A percentile compares a stretch with the other conserved stretches of the same genome.
Evolutionary conservation across 2,797 vertebrate species (phyloP).

Genomic region (Acanthis flammea): DNA sequence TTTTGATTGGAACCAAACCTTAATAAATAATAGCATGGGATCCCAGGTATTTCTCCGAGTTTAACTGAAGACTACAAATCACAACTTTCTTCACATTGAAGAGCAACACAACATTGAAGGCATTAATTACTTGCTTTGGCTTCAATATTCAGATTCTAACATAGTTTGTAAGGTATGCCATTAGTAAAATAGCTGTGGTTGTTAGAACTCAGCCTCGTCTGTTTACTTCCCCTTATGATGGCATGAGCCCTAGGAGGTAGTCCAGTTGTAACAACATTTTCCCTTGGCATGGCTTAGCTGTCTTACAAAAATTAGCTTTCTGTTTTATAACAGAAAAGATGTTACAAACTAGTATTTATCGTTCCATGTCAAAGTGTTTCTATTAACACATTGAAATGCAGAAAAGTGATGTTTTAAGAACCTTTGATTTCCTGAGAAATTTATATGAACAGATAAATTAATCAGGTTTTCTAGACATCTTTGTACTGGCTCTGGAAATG

Average conservation of each 20-base stretch:
- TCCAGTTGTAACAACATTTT: not conserved
- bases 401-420: not conserved
- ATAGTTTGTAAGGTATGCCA: not conserved
- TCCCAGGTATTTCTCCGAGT: not conserved
- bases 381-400: not conserved
- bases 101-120: not conserved
- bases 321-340: not conserved
- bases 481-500: not conserved
- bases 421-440: not conserved
- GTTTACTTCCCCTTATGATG: not conserved
- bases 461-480: not conserved
- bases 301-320: not conserved
- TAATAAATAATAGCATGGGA: not conserved
- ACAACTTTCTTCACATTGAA: not conserved
- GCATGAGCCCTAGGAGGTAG: not conserved
- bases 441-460: not conserved
- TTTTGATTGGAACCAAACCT: not conserved
- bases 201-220: not conserved
- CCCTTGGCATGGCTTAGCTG: not conserved
- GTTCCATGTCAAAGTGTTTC: not conserved
- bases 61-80: not conserved
- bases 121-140: not conserved
- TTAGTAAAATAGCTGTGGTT: not conserved
- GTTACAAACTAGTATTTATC: not conserved
- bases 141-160: not conserved